Evolutionary conservation across 2,888 invertebrate species (phyloP), one percentile per base, ranked within the genome.

Genomic region (Uropetala carovei): DNA sequence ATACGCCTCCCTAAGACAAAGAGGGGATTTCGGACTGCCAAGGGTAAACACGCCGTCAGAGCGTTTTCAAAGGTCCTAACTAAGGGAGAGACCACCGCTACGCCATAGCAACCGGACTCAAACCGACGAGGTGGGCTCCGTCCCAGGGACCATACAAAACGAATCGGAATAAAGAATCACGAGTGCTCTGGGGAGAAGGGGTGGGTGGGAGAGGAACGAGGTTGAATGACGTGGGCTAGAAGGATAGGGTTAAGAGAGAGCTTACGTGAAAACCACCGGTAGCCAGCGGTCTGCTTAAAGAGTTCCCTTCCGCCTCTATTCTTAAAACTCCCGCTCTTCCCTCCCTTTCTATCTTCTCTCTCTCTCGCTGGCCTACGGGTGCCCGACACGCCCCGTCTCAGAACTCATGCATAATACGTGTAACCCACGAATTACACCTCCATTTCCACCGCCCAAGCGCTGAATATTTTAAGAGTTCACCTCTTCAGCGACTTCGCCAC

Each of bases 401-500:
- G 13, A 64, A 16, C 89, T 89, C 89, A 89, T 89, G 89, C 89
- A 89, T 89, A 89, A 89, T 89, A 64, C 68, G 89, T 64, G 43
- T 60, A 30, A 89, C 64, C 89, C 89, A 64, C 89, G 89, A 89
- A 89, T 89, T 89, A 89, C 89, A 89, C 60, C 89, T 89, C 89
- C 89, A 64, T 89, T 89, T 89, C 89, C 43, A 64, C 89, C 89
- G 64, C 89, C 89, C 89, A 89, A 89, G 64, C 89, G 64, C 56
- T 89, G 89, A 89, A 89, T 89, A 89, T 89, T 89, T 89, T 64
- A 89, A 68, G 64, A 68, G 89, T 43, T 64, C 43, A 89, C 89
- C 89, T 89, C 89, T 68, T 89, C 89, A 68, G 68, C 43, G 89
- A 68, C 89, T 89, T 89, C 68, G n/a, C 89, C 89, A 89, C 89